These are phyloP conservation scores for Sitophilus oryzae DNA, from an alignment of 1,140 invertebrate species.

Conservation along the genomic window DNA sequence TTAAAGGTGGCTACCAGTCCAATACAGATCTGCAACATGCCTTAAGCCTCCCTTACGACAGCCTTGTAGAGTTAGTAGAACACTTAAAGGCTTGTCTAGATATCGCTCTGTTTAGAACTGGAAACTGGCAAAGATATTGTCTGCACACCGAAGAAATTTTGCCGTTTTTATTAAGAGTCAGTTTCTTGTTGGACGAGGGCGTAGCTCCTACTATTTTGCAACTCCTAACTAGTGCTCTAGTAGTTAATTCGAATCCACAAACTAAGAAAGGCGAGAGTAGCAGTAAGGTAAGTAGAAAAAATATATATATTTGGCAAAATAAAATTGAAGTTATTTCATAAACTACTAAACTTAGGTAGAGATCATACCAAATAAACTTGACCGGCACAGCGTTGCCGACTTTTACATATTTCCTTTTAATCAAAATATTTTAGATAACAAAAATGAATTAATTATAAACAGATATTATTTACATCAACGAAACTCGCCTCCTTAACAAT, in stretches of 20 bases:
- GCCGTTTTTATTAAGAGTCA: slow-evolving; percentile 70
- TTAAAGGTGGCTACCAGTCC: slow-evolving; percentile 53
- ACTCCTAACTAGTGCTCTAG: slow-evolving; percentile 84
- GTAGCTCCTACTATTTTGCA: slow-evolving; percentile 88
- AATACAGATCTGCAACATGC: slow-evolving; percentile 44
- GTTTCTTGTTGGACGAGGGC: slow-evolving; percentile 84
- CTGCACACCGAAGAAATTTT: slow-evolving; percentile 66
- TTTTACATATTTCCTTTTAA: no score
- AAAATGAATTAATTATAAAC: no score
- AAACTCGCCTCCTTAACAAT: no score
- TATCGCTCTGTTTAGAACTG: slow-evolving; percentile 80
- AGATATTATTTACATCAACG: no score
- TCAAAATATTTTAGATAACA: no score
- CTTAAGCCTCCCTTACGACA: slow-evolving; percentile 70
- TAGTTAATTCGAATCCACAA: slow-evolving; percentile 38
- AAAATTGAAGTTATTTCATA: background rate
- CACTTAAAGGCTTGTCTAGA: slow-evolving; percentile 92
- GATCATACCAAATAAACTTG: no score
- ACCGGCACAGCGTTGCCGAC: no score
- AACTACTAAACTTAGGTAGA: no score
- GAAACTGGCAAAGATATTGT: slow-evolving; percentile 95
- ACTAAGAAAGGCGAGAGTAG: slow-evolving; percentile 24
- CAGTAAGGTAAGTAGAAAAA: slow-evolving; percentile 9
- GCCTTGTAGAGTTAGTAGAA: slow-evolving; percentile 87
- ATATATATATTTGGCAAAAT: background rate